Conservation (phyloP, 2,888 invertebrate species). For the Watsonalla cultraria region DNA sequence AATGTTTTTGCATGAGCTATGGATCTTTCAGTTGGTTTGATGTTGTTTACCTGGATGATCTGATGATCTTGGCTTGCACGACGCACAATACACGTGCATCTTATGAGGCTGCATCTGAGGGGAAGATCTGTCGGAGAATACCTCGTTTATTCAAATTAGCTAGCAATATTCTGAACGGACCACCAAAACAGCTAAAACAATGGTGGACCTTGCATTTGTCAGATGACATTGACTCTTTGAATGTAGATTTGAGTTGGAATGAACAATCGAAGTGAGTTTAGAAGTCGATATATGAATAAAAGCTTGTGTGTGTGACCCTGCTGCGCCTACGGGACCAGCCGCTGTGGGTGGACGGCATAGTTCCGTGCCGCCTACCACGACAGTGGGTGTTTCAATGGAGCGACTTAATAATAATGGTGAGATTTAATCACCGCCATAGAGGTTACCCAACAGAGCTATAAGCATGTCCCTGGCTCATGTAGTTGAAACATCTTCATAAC, state of each 20-base stretch:
- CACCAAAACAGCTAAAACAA: slow-evolving; percentile 72
- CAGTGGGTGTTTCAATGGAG: slow-evolving; percentile 78
- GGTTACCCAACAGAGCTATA: slow-evolving; percentile 72
- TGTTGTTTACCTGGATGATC: slow-evolving; percentile 53
- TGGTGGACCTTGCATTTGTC: slow-evolving; percentile 65
- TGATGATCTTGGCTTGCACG: slow-evolving; percentile 74
- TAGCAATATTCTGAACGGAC: slow-evolving; percentile 57
- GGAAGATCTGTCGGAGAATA: slow-evolving; percentile 31
- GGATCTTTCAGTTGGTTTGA: slow-evolving; percentile 49
- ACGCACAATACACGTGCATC: slow-evolving; percentile 45
- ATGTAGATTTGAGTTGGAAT: slow-evolving; percentile 69
- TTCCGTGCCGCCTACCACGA: slow-evolving; percentile 70
- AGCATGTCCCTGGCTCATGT: slow-evolving; percentile 65
- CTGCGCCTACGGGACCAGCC: slow-evolving; percentile 75
- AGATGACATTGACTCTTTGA: slow-evolving; percentile 68
- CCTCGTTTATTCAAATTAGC: slow-evolving; percentile 54
- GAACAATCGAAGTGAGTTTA: slow-evolving; percentile 71
- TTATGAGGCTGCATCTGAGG: slow-evolving; percentile 31
- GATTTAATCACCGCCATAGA: slow-evolving; percentile 77
- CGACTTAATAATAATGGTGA: slow-evolving; percentile 79
- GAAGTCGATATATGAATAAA: slow-evolving; percentile 67
- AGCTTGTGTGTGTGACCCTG: slow-evolving; percentile 72
- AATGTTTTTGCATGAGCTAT: slow-evolving; percentile 59
- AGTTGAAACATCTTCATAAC: slow-evolving; percentile 56
- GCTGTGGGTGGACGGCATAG: slow-evolving; percentile 77